Conservation (phyloP, 2,113 vertebrate species). For the Dasyurus viverrinus region DNA sequence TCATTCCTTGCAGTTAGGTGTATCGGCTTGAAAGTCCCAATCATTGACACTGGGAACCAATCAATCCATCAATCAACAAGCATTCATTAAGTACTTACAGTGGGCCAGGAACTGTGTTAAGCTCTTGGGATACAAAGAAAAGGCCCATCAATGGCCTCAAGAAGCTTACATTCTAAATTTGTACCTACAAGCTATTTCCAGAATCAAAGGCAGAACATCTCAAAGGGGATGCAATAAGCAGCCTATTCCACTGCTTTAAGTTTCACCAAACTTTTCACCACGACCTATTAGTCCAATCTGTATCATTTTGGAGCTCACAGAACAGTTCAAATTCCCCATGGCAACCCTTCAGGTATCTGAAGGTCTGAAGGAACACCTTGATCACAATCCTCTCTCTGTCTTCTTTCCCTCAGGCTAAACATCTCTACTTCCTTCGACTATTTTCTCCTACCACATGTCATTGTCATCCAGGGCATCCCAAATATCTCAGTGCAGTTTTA, state of each 20-base stretch:
- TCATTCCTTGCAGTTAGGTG: neutral
- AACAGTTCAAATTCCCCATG: neutral
- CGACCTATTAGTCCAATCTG: neutral
- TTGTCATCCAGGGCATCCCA: neutral
- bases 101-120: neutral
- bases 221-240: neutral
- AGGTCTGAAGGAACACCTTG: neutral
- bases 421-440: neutral
- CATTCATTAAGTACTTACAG: neutral
- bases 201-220: neutral
- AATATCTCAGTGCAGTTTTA: neutral
- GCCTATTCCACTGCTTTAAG: neutral
- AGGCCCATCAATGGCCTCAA: neutral
- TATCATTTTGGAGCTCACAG: neutral
- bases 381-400: neutral
- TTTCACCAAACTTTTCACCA: neutral
- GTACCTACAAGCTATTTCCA: neutral
- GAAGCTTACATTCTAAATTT: neutral
- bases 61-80: neutral
- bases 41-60: neutral
- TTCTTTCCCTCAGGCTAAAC: neutral
- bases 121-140: neutral
- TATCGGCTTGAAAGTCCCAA: neutral
- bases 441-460: neutral
- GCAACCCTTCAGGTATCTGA: neutral